Conservation (phyloP, 2,113 vertebrate species). For the Chascanopsetta lugubris region DNA sequence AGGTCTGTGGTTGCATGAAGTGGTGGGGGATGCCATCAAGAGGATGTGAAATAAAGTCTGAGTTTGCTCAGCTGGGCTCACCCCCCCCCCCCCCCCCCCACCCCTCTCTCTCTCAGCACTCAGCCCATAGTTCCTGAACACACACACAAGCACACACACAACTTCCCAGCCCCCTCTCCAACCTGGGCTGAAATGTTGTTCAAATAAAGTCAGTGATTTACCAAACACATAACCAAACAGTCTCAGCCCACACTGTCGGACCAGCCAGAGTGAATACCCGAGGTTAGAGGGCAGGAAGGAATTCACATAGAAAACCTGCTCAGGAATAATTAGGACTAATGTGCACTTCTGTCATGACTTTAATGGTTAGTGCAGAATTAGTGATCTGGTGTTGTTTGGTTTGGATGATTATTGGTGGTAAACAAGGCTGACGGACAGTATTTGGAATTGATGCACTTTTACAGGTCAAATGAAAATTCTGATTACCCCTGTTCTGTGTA, state of each 20-base stretch:
- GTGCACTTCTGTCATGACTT: too few species aligned
- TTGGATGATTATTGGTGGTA: too few species aligned
- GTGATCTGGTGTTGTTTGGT: too few species aligned
- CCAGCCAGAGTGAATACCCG: constrained; percentile 34
- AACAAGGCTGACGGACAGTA: too few species aligned
- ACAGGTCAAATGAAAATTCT: too few species aligned
- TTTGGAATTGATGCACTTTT: too few species aligned
- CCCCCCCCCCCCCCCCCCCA: constrained; percentile 6
- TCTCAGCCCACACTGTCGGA: constrained; percentile 35
- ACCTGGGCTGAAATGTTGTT: constrained; percentile 54
- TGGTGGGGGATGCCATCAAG: constrained; percentile 58
- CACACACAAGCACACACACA: constrained; percentile 54
- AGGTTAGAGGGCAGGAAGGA: constrained; percentile 31
- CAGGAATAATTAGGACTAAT: not conserved
- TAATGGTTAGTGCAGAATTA: too few species aligned
- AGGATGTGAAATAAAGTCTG: constrained; percentile 79
- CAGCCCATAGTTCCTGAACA: constrained; percentile 56
- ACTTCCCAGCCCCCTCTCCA: constrained; percentile 51
- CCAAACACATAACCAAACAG: constrained; percentile 53
- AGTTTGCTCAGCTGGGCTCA: constrained; percentile 80
- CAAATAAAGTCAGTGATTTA: constrained; percentile 74
- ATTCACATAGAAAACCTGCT: not conserved
- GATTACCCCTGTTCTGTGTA: too few species aligned
- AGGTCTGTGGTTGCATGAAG: constrained; percentile 41
- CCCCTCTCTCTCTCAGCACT: constrained; percentile 34